Percentiles rank a stretch among this genome's conserved stretches.
phyloP scores from a whole-genome alignment of 2,888 invertebrate genomes.

The Stramonita haemastoma region DNA sequence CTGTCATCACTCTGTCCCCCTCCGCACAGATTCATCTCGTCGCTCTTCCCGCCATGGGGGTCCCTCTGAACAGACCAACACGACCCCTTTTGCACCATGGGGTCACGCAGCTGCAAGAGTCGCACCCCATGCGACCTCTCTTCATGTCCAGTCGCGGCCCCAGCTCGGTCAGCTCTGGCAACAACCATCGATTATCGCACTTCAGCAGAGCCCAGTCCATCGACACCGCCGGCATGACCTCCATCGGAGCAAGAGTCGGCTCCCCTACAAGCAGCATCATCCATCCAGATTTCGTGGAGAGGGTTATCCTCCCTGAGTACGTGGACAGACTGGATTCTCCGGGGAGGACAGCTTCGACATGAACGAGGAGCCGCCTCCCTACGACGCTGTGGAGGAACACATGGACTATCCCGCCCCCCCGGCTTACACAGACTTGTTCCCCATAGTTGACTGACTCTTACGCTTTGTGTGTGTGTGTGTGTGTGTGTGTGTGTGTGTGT shows the following conservation, averaged over 20 bases:
- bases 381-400: not conserved
- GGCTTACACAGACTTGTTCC: not conserved
- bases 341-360: not conserved
- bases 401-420: not conserved
- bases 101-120: not conserved
- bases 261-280: not conserved
- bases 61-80: not conserved
- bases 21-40: not conserved
- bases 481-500: not conserved
- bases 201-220: not conserved
- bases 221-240: not conserved
- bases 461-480: not conserved
- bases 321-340: not conserved
- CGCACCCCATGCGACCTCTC: not conserved
- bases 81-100: not conserved
- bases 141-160: slow-evolving; percentile 2
- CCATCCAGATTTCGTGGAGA: not conserved
- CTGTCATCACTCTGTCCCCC: not conserved
- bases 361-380: not conserved
- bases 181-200: not conserved
- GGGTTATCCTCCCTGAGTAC: not conserved
- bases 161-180: not conserved
- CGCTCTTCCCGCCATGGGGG: not conserved
- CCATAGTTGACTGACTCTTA: not conserved
- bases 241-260: not conserved